These are phyloP conservation scores for Eulemur rubriventer DNA, from an alignment of 2,797 vertebrate species.

Conservation along the genomic window DNA sequence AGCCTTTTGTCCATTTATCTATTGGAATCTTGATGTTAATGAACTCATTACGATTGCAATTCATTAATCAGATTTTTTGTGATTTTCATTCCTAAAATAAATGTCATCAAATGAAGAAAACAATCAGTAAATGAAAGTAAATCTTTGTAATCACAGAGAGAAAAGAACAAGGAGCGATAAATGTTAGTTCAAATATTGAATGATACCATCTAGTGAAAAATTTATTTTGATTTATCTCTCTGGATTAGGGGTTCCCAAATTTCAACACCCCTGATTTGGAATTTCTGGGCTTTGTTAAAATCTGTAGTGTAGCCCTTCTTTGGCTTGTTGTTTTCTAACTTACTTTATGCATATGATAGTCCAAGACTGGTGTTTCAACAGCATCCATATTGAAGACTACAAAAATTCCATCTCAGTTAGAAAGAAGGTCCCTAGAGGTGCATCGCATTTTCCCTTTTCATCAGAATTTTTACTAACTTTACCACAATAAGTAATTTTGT, in stretches of 20 bases:
- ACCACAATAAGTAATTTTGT: neutral
- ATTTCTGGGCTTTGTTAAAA: slow-evolving; percentile 21
- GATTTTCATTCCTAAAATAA: neutral
- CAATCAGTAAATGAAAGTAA: slow-evolving; percentile 6
- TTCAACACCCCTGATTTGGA: neutral
- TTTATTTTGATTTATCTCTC: neutral
- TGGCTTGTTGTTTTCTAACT: neutral
- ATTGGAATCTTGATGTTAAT: neutral
- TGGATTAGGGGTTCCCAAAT: slow-evolving; percentile 9
- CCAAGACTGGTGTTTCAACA: neutral
- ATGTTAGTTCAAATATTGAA: neutral
- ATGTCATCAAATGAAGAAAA: slow-evolving; percentile 8
- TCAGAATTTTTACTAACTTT: slow-evolving; percentile 1
- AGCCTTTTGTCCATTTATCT: neutral
- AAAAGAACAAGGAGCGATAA: neutral
- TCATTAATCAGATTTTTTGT: neutral
- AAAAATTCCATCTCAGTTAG: neutral
- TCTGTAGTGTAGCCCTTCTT: neutral
- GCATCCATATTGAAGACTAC: neutral
- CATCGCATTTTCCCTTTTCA: neutral
- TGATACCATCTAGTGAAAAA: slow-evolving; percentile 52
- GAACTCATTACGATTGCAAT: neutral
- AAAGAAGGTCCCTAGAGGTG: neutral
- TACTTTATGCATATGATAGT: neutral
- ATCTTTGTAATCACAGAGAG: slow-evolving; percentile 14